Base-by-base conservation (phyloP, 1,140 invertebrate species). In the Heterodera carotae region DNA sequence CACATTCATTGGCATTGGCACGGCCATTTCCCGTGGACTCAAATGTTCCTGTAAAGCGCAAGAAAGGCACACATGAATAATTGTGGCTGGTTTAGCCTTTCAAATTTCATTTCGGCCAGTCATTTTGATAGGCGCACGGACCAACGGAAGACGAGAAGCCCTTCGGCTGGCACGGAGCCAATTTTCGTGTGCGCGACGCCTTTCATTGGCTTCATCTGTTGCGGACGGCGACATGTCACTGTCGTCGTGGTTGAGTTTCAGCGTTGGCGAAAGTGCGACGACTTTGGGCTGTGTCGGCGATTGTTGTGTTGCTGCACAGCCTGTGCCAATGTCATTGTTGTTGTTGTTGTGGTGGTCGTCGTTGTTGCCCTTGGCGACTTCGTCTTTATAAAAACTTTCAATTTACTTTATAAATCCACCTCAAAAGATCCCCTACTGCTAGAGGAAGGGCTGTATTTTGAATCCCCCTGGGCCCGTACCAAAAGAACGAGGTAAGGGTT, bases 1-100 rank as follows among this genome's bases (percentile, higher is more conserved):
- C 74, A 36, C 43, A 18, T 56, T 56, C 48, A 56, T 56, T 31
- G 33, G 31, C 48, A 60, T 25, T 62, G 34, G 31, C 31, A 36
- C 48, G 31, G 48, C 27, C 53, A 56, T 36, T 25, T 48, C 62
- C 39, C 27, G 75, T 33, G 48, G 25, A 77, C 36, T 67, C 59
- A 75, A 74, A 75, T 22, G 56, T 29, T 7, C 22, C 43, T 67
- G 18, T 25, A 18, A n/a, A n/a, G n/a, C n/a, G n/a, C n/a, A n/a
- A n/a, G n/a, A n/a, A 33, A 10, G 25, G 62, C 34, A 59, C 27
- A 29, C 27, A 43, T 43, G n/a, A n/a, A n/a, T n/a, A n/a, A n/a
- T n/a, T n/a, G n/a, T n/a, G n/a, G n/a, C n/a, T n/a, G n/a, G n/a
- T n/a, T n/a, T n/a, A n/a, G n/a, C n/a, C n/a, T n/a, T n/a, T n/a